These are phyloP conservation scores for Leucophenga varia DNA, from an alignment of 1,140 invertebrate genomes.

Conservation along the genomic window DNA sequence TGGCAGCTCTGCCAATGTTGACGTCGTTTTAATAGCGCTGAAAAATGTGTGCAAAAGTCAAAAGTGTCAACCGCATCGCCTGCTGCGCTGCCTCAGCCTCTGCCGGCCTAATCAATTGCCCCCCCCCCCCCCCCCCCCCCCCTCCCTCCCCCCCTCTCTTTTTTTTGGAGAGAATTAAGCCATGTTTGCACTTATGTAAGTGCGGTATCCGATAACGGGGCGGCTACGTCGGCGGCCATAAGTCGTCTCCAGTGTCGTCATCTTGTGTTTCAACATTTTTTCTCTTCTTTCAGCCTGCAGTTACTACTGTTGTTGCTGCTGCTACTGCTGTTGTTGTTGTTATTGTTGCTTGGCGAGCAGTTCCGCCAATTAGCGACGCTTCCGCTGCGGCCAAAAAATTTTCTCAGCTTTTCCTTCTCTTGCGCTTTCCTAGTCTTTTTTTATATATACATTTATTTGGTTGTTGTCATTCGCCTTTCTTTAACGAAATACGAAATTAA, in stretches of 20 bases:
- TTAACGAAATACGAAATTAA: conserved; percentile 13
- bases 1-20: too few relatives aligned
- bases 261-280: conserved; percentile 45
- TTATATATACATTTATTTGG: conserved; percentile 18
- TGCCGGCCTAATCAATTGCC: conserved; percentile 46
- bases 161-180: conserved; percentile 51
- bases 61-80: too few relatives aligned
- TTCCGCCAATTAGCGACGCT: conserved; percentile 49
- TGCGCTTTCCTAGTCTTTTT: conserved; percentile 1
- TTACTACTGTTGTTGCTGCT: conserved; percentile 6
- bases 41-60: too few relatives aligned
- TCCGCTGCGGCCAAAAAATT: conserved; percentile 34
- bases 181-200: conserved; percentile 50
- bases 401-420: conserved; percentile 34
- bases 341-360: conserved; percentile 26
- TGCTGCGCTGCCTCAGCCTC: too few relatives aligned
- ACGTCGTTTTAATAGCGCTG: too few relatives aligned
- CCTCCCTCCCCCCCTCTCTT: too few relatives aligned
- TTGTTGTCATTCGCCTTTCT: conserved; percentile 18
- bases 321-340: too few relatives aligned
- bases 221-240: too few relatives aligned
- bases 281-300: conserved; percentile 17
- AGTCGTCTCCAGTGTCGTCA: too few relatives aligned
- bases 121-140: too few relatives aligned
- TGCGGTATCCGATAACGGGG: too few relatives aligned